Base-by-base conservation (phyloP, 2,797 vertebrate species). In the Tapera naevia region DNA sequence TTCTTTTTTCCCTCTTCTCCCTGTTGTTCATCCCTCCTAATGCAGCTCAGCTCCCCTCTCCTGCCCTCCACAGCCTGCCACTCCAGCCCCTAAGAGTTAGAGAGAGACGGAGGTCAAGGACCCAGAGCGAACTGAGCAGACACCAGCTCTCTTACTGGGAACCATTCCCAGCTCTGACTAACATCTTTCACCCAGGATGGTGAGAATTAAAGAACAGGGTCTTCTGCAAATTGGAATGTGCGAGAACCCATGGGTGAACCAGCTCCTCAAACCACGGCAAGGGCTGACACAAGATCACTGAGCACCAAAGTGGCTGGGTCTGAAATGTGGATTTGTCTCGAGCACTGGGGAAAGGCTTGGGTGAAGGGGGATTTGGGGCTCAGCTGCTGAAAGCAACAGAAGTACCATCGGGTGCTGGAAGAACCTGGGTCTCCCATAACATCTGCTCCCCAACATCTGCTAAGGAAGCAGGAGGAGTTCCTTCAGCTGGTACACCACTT, bases 191-290 rank as follows among this genome's bases (percentile, higher is more conserved):
- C 5, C 18, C n/a, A n/a, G n/a, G n/a, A n/a, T n/a, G n/a, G n/a
- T n/a, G n/a, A n/a, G n/a, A n/a, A n/a, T 95, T 95, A 97, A 92
- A 76, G 94, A 97, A 95, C 97, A 97, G 97, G 97, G 97, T 96
- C 94, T 79, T 83, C 80, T 95, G 94, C 89, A 97, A 96, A 97
- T 92, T 30, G 95, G 89, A 89, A 67, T 12, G 53, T 70, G 95
- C 53, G 64, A 37, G 93, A 97, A 93, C 64, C 58, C 89, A 93
- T 1, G 53, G 54, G 71, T 73, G 76, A 84, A 94, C 73, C 64
- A 91, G 89, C n/a, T 61, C n/a, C 73, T 89, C 81, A 83, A 35
- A 93, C 72, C 33, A 13, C 5, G 46, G 53, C 12, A 33, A 88
- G 65, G 43, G 87, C 6, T 80, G 90, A 88, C 46, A 86, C 22